Percentiles rank a stretch among this genome's conserved stretches.
These are phyloP conservation scores for Philaethria dido DNA, from an alignment of 2,888 invertebrate species.

Conservation along the genomic window DNA sequence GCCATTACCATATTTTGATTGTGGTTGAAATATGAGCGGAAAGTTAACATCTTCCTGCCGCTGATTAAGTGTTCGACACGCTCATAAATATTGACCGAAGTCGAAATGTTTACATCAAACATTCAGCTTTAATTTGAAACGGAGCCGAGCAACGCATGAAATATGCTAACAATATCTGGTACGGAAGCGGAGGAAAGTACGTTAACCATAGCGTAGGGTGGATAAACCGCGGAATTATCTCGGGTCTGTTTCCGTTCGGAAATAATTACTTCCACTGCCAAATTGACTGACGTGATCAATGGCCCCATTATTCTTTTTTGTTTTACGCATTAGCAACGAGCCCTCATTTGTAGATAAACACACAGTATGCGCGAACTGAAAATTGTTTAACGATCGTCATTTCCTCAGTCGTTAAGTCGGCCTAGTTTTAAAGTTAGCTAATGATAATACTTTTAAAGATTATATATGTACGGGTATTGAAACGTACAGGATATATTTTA, in stretches of 20 bases:
- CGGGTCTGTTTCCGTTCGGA: constrained; percentile 62
- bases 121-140: constrained; percentile 57
- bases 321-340: constrained; percentile 54
- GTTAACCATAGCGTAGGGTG: constrained; percentile 51
- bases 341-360: constrained; percentile 55
- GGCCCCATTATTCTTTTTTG: constrained; percentile 62
- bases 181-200: constrained; percentile 37
- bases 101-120: constrained; percentile 60
- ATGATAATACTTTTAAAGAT: constrained; percentile 5
- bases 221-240: constrained; percentile 60
- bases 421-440: constrained; percentile 27
- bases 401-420: constrained; percentile 51
- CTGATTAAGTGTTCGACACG: constrained; percentile 68
- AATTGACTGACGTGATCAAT: constrained; percentile 58
- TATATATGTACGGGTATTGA: background rate
- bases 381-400: constrained; percentile 58
- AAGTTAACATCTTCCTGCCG: constrained; percentile 69
- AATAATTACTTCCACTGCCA: constrained; percentile 58
- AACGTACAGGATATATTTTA: background rate
- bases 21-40: constrained; percentile 67
- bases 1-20: constrained; percentile 79
- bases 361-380: constrained; percentile 50
- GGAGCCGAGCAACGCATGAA: constrained; percentile 46
- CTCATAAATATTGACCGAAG: constrained; percentile 64
- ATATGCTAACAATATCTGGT: constrained; percentile 40